These are phyloP conservation scores for Acanthis flammea DNA, from an alignment of 2,797 vertebrate species.

Conservation along the genomic window DNA sequence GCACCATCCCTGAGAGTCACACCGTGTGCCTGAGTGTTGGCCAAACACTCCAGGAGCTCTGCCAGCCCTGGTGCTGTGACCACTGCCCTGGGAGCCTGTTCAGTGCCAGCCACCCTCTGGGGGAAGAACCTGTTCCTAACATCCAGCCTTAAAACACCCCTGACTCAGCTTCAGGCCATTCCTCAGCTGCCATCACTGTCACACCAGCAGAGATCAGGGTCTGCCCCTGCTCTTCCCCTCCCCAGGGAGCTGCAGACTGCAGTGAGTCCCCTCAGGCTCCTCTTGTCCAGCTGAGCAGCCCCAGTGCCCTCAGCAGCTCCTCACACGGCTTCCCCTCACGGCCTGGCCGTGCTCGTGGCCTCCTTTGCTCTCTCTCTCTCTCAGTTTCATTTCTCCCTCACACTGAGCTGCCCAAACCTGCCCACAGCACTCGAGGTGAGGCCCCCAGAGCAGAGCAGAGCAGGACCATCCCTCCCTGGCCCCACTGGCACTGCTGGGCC, in stretches of 20 bases:
- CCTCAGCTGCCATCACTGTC: neutral
- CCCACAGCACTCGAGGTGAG: accelerated
- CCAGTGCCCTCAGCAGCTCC: neutral
- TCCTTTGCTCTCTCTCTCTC: neutral
- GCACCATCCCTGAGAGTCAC: neutral
- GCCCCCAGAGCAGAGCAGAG: neutral
- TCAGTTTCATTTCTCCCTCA: accelerated
- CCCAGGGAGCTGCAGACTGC: neutral
- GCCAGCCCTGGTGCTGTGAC: neutral
- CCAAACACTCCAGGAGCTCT: neutral
- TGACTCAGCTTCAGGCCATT: neutral
- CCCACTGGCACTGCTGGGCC: neutral
- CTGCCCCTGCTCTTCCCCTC: neutral
- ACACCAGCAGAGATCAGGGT: neutral
- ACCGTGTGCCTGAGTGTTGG: accelerated
- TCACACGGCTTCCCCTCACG: neutral
- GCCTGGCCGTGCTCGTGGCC: neutral
- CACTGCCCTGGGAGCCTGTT: neutral
- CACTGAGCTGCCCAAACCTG: neutral
- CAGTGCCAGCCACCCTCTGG: neutral
- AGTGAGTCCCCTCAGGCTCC: neutral
- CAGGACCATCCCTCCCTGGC: neutral
- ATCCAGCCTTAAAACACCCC: neutral
- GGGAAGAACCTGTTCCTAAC: neutral
- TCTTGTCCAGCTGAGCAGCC: neutral